Evolutionary conservation across 2,888 invertebrate genomes (phyloP).

Genomic region (Oxytorus armatus): DNA sequence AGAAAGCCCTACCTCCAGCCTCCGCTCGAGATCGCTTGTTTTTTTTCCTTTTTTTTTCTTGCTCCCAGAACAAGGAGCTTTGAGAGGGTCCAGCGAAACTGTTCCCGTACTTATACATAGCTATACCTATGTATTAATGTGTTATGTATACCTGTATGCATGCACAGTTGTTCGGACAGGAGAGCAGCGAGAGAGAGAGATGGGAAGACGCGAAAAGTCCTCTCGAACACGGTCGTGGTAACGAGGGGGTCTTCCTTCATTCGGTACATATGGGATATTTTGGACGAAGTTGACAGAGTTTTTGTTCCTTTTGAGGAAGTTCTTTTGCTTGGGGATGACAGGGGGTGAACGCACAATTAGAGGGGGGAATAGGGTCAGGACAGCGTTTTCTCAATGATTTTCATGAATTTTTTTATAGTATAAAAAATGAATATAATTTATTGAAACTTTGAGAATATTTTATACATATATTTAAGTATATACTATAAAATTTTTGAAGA

Average conservation of each 20-base stretch:
- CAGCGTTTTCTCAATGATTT: too few relatives aligned
- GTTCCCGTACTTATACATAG: background rate
- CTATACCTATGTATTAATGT: constrained; percentile 9
- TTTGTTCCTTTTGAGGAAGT: too few relatives aligned
- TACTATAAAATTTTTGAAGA: too few relatives aligned
- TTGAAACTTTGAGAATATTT: too few relatives aligned
- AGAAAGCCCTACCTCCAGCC: constrained; percentile 21
- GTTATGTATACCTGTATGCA: constrained; percentile 5
- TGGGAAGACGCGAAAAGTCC: constrained; percentile 48
- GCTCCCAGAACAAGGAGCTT: constrained; percentile 29
- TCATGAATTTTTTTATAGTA: too few relatives aligned
- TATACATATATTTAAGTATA: too few relatives aligned
- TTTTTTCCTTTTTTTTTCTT: constrained; percentile 29
- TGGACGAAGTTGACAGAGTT: too few relatives aligned
- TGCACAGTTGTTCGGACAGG: constrained; percentile 9
- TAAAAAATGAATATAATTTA: too few relatives aligned
- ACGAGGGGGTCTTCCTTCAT: constrained; percentile 37
- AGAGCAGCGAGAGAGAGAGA: constrained; percentile 20
- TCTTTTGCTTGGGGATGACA: background rate
- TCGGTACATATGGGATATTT: constrained; percentile 1
- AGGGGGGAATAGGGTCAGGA: too few relatives aligned
- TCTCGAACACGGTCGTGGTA: constrained; percentile 45
- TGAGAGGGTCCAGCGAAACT: constrained; percentile 18
- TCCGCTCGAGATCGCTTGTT: constrained; percentile 42
- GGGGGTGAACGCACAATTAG: too few relatives aligned